Conservation (phyloP, 2,113 vertebrate genomes). For the Labeo rohita region DNA sequence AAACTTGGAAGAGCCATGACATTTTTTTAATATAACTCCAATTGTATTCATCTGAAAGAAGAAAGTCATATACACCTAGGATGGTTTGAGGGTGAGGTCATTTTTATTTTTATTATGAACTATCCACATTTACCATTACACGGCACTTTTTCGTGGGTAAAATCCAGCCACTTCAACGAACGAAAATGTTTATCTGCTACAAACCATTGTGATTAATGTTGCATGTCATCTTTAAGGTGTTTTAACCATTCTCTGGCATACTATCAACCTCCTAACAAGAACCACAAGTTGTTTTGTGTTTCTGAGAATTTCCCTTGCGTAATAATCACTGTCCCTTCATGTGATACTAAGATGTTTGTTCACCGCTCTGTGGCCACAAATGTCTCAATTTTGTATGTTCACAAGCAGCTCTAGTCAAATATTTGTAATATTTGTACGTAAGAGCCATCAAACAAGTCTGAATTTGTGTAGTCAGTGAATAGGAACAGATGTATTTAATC, state of each 20-base stretch:
- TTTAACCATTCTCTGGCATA: background rate
- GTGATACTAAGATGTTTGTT: background rate
- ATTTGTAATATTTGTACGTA: background rate
- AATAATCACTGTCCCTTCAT: background rate
- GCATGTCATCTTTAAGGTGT: background rate
- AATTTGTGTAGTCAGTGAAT: background rate
- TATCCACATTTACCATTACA: background rate
- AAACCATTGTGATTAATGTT: background rate
- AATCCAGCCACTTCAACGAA: background rate
- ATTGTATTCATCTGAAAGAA: too few relatives aligned
- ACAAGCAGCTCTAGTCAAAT: background rate
- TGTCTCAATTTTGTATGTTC: background rate
- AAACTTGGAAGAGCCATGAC: too few relatives aligned
- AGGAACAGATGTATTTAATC: background rate
- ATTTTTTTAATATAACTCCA: too few relatives aligned
- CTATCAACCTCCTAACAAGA: background rate
- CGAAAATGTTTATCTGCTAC: background rate
- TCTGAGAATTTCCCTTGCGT: slow-evolving; percentile 2
- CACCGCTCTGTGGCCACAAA: background rate
- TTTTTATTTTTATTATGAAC: too few relatives aligned
- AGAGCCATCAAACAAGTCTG: background rate
- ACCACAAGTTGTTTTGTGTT: slow-evolving; percentile 13
- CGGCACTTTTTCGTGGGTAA: background rate
- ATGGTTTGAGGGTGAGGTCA: too few relatives aligned
- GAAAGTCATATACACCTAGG: too few relatives aligned